phyloP scores from a whole-genome alignment of 2,113 vertebrate genomes.

The Semicossyphus pulcher region DNA sequence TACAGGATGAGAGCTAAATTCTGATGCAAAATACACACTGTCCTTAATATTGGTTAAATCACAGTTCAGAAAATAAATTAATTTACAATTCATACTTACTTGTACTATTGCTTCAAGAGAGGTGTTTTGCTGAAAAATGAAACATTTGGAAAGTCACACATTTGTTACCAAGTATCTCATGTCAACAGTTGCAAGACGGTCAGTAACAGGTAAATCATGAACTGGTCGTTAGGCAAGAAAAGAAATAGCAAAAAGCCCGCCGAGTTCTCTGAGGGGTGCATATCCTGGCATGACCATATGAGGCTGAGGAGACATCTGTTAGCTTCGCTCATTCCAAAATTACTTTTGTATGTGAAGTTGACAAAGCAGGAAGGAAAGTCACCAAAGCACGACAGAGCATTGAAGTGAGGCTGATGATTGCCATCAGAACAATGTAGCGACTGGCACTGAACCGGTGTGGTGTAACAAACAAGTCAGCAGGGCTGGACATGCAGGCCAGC shows the following conservation, averaged over 20 bases:
- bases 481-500: not conserved
- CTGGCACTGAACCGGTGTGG: slow-evolving; percentile 6
- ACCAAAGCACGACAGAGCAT: slow-evolving; percentile 1
- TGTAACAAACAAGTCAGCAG: slow-evolving; percentile 20
- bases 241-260: not conserved
- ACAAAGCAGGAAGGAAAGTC: slow-evolving; percentile 9
- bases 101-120: slow-evolving; percentile 99
- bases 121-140: slow-evolving; percentile 92
- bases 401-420: not conserved
- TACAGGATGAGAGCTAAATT: too few relatives aligned
- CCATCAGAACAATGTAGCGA: not conserved
- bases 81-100: slow-evolving; percentile 85
- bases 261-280: not conserved
- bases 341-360: not conserved
- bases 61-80: too few relatives aligned
- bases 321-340: not conserved
- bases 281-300: not conserved
- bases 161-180: not conserved
- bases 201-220: not conserved
- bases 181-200: not conserved
- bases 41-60: too few relatives aligned
- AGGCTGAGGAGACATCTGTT: not conserved
- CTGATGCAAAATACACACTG: too few relatives aligned
- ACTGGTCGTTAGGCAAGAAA: not conserved
- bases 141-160: not conserved